Evolutionary conservation across 2,113 vertebrate species (phyloP).

Genomic region (Rhombomys opimus): DNA sequence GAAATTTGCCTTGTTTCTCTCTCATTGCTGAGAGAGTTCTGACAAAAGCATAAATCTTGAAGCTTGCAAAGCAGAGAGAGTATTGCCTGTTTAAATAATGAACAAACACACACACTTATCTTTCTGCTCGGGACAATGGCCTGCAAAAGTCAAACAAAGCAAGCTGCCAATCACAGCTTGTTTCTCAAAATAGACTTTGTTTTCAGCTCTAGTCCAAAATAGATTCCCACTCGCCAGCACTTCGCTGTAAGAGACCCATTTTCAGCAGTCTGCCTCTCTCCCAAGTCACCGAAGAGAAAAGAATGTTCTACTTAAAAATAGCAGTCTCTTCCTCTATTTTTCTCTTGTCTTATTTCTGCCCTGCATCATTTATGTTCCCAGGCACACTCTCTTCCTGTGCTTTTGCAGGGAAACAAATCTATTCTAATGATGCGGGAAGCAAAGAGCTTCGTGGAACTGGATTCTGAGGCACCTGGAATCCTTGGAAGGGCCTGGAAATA

Average conservation of each 20-base stretch:
- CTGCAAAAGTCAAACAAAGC: not conserved
- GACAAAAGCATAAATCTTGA: not conserved
- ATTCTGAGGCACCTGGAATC: not conserved
- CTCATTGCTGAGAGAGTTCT: not conserved
- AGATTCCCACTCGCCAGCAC: conserved; percentile 24
- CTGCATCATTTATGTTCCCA: not conserved
- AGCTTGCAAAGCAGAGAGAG: not conserved
- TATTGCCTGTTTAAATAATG: not conserved
- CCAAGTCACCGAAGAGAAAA: conserved; percentile 34
- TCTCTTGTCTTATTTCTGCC: conserved; percentile 25
- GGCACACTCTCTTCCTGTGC: not conserved
- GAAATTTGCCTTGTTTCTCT: not conserved
- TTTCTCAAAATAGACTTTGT: conserved; percentile 23
- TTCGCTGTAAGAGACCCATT: conserved; percentile 64
- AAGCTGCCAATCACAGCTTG: not conserved
- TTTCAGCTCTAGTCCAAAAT: conserved; percentile 59
- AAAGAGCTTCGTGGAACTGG: rapidly evolving
- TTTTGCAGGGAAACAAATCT: not conserved
- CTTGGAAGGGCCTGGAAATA: not conserved
- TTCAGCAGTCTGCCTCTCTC: conserved; percentile 50
- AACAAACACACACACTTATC: not conserved
- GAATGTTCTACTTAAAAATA: conserved; percentile 67
- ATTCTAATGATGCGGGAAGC: too few relatives aligned
- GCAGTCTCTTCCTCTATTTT: not conserved
- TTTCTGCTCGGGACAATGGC: not conserved